Evolutionary conservation across 2,797 vertebrate species (phyloP), one percentile per base, ranked within the genome.

Genomic region (Dermochelys coriacea): DNA sequence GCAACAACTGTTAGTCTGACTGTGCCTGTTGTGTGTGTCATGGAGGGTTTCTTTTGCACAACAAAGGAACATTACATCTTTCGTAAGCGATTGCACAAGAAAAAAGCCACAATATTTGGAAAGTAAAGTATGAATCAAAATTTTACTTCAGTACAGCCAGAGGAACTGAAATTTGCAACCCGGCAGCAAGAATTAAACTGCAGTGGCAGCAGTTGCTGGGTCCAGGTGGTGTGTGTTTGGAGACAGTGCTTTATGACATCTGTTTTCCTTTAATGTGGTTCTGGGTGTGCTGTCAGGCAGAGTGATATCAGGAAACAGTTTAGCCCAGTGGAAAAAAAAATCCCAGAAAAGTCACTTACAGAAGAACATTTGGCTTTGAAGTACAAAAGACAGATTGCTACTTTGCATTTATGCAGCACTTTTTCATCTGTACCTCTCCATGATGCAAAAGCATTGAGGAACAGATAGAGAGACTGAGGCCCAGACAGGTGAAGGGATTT

Each of bases 141-240:
- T n/a, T 95, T 93, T 91, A 82, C 87, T 95, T 95, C 71, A 86
- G 23, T 51, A 54, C 64, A 87, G 79, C 71, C 54, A 94, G 93
- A 96, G 96, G 97, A 98, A 97, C 96, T 96, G 96, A 98, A 97
- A 97, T 94, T 96, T 96, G 97, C 93, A 82, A 55, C 81, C 59
- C 11, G 84, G 90, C 93, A 93, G 96, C 91, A 92, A 91, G 90
- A 97, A 92, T 84, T 55, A 96, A 97, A 82, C 57, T 95, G 94
- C 96, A 95, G 86, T 45, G 87, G 84, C 93, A 97, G 93, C 95
- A 96, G 85, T 96, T 89, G 75, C 47, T 87, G 8, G 41, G 84
- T 93, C 81, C 94, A 97, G 93, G 96, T 97, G 92, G 86, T 75
- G 57, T 84, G 64, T 91, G 49, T 88, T 95, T 84, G 86, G 79